These are phyloP conservation scores for Chaenodraco wilsoni DNA, from an alignment of 2,797 vertebrate species.

Conservation along the genomic window DNA sequence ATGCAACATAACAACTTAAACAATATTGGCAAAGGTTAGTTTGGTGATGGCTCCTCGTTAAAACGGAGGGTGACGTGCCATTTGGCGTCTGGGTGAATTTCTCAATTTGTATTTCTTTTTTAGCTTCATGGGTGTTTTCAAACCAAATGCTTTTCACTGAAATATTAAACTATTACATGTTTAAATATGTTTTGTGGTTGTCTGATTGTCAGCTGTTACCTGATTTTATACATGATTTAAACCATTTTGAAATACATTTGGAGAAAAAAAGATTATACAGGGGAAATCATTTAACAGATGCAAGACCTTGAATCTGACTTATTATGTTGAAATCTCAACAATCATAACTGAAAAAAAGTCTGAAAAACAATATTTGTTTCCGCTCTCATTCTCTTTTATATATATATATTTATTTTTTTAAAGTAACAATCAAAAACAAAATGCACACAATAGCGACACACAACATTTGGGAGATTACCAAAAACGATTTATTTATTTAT, in stretches of 20 bases:
- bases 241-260: neutral
- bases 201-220: neutral
- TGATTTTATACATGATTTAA: neutral
- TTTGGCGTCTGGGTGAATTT: neutral
- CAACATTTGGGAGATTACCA: no score
- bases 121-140: neutral
- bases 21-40: conserved; percentile 52
- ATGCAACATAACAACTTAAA: conserved; percentile 69
- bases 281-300: neutral
- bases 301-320: neutral
- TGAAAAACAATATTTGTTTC: no score
- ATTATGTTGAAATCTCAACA: no score
- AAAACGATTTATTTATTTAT: neutral
- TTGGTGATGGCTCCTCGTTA: conserved; percentile 34
- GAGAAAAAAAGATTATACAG: neutral
- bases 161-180: neutral
- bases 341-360: no score
- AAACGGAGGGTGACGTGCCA: neutral
- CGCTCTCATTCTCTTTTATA: no score
- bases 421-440: no score
- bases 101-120: neutral
- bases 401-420: no score
- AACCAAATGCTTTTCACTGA: neutral
- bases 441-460: no score
- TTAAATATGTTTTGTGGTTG: neutral